Conservation (phyloP, 2,113 vertebrate genomes). For the Brevimyrus niger region DNA sequence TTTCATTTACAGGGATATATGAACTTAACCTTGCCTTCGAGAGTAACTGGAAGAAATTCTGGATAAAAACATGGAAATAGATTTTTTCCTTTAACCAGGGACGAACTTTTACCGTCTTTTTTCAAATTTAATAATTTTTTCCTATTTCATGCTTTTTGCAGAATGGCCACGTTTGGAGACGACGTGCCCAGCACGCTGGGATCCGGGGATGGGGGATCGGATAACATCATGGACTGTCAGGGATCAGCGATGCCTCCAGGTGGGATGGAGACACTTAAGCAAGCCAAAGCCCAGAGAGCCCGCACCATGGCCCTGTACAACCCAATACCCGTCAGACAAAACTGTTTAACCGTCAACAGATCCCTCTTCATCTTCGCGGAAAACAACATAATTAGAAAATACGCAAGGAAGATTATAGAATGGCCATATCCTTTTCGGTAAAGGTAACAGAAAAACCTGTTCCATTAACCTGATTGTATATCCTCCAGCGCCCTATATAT, state of each 20-base stretch:
- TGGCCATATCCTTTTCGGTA: constrained; percentile 95
- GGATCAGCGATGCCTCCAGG: constrained; percentile 65
- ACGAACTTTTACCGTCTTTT: constrained; percentile 26
- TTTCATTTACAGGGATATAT: not conserved
- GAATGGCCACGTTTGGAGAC: constrained; percentile 96
- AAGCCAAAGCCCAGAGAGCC: constrained; percentile 90
- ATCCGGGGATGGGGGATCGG: constrained; percentile 74
- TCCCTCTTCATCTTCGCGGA: constrained; percentile 95
- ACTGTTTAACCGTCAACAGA: constrained; percentile 98
- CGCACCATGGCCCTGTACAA: constrained; percentile 98
- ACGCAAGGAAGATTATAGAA: constrained; percentile 87
- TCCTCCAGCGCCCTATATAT: not conserved
- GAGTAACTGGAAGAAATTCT: constrained; percentile 15
- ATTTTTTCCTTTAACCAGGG: constrained; percentile 15
- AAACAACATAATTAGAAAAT: constrained; percentile 93
- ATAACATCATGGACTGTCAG: constrained; percentile 71
- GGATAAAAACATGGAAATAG: constrained; percentile 25
- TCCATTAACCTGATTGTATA: not conserved
- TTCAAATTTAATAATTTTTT: constrained; percentile 14
- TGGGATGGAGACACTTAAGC: constrained; percentile 75
- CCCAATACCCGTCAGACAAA: constrained; percentile 87
- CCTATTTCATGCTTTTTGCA: constrained; percentile 50
- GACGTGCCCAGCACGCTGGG: constrained; percentile 76
- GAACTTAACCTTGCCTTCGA: not conserved
- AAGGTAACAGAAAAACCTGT: constrained; percentile 15